Evolutionary conservation across 2,888 invertebrate genomes (phyloP).

Genomic region (Xanthorhoe designata): DNA sequence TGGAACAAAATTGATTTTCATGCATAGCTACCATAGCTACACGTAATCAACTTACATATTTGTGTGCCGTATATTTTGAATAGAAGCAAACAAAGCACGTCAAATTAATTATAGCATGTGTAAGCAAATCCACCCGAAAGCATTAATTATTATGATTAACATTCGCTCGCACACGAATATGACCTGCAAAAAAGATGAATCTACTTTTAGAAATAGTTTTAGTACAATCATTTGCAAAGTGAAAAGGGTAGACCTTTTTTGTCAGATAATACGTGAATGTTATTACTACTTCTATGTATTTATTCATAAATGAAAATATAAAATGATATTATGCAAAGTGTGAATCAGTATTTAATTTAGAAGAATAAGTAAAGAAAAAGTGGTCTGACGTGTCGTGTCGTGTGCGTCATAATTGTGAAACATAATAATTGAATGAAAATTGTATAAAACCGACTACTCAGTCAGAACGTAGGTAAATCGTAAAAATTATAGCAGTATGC

Average conservation of each 20-base stretch:
- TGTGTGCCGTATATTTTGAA: constrained; percentile 3
- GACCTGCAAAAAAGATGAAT: constrained; percentile 7
- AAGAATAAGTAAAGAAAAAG: too few species aligned
- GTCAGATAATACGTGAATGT: not conserved
- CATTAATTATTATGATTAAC: constrained; percentile 18
- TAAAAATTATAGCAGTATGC: too few species aligned
- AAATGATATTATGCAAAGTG: too few species aligned
- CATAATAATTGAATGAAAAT: too few species aligned
- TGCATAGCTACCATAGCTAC: constrained; percentile 1
- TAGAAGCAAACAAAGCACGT: constrained; percentile 39
- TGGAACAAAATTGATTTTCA: not conserved
- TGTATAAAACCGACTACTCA: too few species aligned
- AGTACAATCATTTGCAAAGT: not conserved
- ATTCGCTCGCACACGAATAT: constrained; percentile 16
- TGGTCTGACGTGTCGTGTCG: too few species aligned
- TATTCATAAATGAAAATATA: too few species aligned
- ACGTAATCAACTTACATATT: constrained; percentile 11
- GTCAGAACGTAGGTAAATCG: too few species aligned
- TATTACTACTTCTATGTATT: not conserved
- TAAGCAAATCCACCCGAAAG: constrained; percentile 58
- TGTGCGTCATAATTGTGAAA: too few species aligned
- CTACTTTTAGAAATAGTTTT: not conserved
- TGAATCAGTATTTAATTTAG: too few species aligned
- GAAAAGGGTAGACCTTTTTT: not conserved
- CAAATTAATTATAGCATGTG: constrained; percentile 62